Conservation (phyloP, 2,113 vertebrate species). For the Hipposideros armiger region DNA sequence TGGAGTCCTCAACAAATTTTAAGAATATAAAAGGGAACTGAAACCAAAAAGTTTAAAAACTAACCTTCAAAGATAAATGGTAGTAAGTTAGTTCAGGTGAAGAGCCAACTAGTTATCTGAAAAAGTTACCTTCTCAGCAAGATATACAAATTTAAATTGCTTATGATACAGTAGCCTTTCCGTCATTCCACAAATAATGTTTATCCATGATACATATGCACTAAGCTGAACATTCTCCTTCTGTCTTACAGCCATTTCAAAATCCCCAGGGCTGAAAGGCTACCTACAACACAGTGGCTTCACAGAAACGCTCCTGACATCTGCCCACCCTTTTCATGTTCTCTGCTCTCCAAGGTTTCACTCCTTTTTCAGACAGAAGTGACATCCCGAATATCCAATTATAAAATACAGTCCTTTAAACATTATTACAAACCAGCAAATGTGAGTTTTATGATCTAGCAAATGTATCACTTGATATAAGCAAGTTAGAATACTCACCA, state of each 20-base stretch:
- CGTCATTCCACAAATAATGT: neutral
- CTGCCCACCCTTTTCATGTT: neutral
- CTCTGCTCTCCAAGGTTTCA: neutral
- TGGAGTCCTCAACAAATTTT: slow-evolving; percentile 22
- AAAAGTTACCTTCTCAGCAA: slow-evolving; percentile 17
- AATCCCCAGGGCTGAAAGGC: neutral
- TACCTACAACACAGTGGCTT: neutral
- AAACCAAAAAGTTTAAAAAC: slow-evolving; percentile 46
- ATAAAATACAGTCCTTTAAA: slow-evolving; percentile 54
- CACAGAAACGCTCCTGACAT: neutral
- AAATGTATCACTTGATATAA: slow-evolving; percentile 52
- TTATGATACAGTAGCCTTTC: neutral
- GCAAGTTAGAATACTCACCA: slow-evolving; percentile 88
- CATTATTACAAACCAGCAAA: slow-evolving; percentile 22
- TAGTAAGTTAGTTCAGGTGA: neutral
- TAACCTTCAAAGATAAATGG: slow-evolving; percentile 46
- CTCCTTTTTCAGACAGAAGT: slow-evolving; percentile 35
- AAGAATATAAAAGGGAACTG: neutral
- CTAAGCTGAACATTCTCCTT: neutral
- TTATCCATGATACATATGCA: neutral
- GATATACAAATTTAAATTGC: neutral
- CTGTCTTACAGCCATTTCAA: neutral
- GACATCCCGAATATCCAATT: slow-evolving; percentile 34
- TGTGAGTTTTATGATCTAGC: neutral
- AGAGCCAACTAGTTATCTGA: neutral